A percentile compares a stretch with the other conserved stretches of the same genome.
Conservation (phyloP, 2,113 vertebrate genomes). For the Mystacornis crossleyi region DNA sequence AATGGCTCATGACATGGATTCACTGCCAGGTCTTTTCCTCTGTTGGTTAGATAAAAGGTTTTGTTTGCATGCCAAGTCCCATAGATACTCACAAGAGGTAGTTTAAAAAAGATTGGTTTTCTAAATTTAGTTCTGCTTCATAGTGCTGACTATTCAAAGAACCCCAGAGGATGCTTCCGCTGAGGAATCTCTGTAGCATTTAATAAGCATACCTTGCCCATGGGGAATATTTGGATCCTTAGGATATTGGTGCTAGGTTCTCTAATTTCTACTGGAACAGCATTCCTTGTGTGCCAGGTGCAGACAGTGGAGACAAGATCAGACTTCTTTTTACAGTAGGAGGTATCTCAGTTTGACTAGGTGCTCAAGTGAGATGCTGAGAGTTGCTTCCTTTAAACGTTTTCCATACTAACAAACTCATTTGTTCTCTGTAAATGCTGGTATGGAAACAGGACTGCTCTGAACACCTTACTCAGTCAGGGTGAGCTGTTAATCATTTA, state of each 20-base stretch:
- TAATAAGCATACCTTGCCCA: neutral
- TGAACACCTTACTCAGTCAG: neutral
- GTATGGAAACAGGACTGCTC: neutral
- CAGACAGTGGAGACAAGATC: neutral
- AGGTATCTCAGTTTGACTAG: neutral
- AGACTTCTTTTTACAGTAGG: neutral
- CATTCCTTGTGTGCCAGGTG: neutral
- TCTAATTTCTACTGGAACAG: neutral
- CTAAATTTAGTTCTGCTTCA: neutral
- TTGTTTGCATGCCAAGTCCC: neutral
- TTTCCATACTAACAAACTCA: neutral
- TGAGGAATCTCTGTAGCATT: neutral
- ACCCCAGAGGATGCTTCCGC: neutral
- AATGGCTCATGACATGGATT: neutral
- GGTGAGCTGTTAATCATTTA: neutral
- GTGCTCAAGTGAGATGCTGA: neutral
- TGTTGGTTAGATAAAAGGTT: neutral
- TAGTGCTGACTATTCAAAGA: neutral
- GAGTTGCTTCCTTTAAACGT: neutral
- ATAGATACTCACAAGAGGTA: neutral
- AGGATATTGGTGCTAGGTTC: neutral
- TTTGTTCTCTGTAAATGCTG: neutral
- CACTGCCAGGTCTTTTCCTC: neutral
- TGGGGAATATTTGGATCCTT: neutral
- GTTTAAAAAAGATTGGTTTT: neutral